Evolutionary conservation across 2,888 invertebrate genomes (phyloP).

Genomic region (Caenorhabditis plicata): DNA sequence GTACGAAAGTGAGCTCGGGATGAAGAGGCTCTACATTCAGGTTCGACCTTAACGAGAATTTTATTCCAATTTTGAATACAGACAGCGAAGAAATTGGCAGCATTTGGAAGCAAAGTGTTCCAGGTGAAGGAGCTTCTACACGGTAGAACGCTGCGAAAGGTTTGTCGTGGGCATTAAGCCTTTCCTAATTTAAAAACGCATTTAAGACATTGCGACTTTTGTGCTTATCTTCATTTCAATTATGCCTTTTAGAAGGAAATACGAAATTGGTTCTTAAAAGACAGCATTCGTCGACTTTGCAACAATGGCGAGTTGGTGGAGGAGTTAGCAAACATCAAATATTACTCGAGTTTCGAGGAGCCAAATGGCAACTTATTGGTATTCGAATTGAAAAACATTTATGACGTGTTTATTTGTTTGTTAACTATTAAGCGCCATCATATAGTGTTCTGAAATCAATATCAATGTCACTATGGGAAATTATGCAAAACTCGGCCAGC

Average conservation of each 20-base stretch:
- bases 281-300: constrained; percentile 69
- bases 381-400: constrained; percentile 5
- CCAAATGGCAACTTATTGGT: constrained; percentile 70
- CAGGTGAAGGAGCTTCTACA: constrained; percentile 73
- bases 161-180: constrained; percentile 49
- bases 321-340: constrained; percentile 73
- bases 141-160: constrained; percentile 73
- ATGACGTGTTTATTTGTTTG: neutral
- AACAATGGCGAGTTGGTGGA: constrained; percentile 73
- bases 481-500: constrained; percentile 69
- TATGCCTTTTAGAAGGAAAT: constrained; percentile 72
- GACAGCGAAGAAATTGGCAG: constrained; percentile 72
- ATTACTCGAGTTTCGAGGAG: constrained; percentile 72
- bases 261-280: constrained; percentile 71
- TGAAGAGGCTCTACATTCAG: constrained; percentile 73
- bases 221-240: constrained; percentile 71
- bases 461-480: constrained; percentile 72
- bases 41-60: too few species aligned
- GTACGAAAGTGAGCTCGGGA: constrained; percentile 73
- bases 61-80: constrained; percentile 54
- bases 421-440: constrained; percentile 67
- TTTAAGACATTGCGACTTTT: constrained; percentile 72
- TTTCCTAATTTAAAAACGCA: too few species aligned
- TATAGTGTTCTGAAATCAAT: constrained; percentile 70
- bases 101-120: constrained; percentile 73